Base-by-base conservation (phyloP, 2,797 vertebrate genomes). In the Adrianichthys oophorus region DNA sequence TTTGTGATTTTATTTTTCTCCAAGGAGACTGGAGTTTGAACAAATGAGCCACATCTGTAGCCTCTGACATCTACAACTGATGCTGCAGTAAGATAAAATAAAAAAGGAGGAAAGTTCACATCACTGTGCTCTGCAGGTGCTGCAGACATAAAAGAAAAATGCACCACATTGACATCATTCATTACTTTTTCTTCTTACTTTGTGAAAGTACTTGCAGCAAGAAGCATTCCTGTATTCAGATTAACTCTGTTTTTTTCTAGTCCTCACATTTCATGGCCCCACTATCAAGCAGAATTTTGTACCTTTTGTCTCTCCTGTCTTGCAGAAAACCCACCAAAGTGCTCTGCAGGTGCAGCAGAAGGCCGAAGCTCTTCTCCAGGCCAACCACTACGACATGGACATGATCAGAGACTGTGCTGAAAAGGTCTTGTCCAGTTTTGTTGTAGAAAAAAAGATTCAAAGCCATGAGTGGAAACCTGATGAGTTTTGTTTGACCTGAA, bases 301-400 rank as follows among this genome's bases (percentile, higher is more conserved):
- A 59, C 72, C 26, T 49, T 44, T 52, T 52, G 44, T 60, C 19
- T 60, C 32, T 10, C 10, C 48, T 41, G 40, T n/a, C 2, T 3
- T 56, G 40, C 60, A 95, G 94, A 96, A 97, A 92, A 97, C 94
- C 0, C 94, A 96, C 73, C 94, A 96, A 83, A 96, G 94, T 37
- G 94, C 98, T 0, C 93, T 99, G 73, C 98, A 99, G 88, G 96
- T 99, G 21, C 97, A 99, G 89, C 96, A 99, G 89, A 99, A 99
- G 84, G 98, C 98, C 0, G 98, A 99, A 73, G 94, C 93, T 3
- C 92, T 99, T 84, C 91, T 99, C 54, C 97, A 98, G 90, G 95
- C 96, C 29, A 98, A 96, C 80, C 98, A 99, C 90, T 98, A 99
- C 0, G 96, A 98, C 79, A 98, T 97, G 96, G 98, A 99, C 76